Evolutionary conservation across 2,888 invertebrate species (phyloP).

Genomic region (Lysandra coridon): DNA sequence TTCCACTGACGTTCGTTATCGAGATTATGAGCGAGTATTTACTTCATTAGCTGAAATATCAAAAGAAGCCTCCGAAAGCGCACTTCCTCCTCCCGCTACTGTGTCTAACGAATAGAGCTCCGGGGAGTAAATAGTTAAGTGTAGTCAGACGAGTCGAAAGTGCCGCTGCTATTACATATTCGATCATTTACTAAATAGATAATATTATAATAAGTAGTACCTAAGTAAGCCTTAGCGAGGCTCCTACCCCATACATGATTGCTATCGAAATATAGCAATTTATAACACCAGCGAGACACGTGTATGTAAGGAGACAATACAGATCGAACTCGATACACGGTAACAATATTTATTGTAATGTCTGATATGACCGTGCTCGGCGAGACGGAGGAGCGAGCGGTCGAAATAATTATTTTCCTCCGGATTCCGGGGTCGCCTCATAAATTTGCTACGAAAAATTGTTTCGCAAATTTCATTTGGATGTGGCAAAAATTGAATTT

Average conservation of each 20-base stretch:
- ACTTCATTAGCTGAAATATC: neutral
- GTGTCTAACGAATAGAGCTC: neutral
- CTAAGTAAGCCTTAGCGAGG: too few species aligned
- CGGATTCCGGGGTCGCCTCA: conserved; percentile 36
- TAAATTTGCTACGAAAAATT: conserved; percentile 63
- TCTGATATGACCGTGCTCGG: neutral
- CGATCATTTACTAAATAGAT: too few species aligned
- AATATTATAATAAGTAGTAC: too few species aligned
- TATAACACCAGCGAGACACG: neutral
- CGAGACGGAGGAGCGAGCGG: neutral
- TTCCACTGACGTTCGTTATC: conserved; percentile 2
- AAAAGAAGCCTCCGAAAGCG: neutral
- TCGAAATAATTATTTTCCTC: conserved; percentile 3
- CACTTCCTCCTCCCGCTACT: neutral
- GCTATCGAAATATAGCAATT: neutral
- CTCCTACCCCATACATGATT: neutral
- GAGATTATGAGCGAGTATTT: conserved; percentile 11
- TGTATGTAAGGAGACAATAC: neutral
- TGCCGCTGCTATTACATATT: neutral
- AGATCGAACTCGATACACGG: neutral
- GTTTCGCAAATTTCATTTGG: conserved; percentile 67
- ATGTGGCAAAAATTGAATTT: conserved; percentile 69
- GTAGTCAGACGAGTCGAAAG: neutral
- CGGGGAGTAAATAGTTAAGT: neutral
- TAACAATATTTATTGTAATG: too few species aligned